A percentile compares a stretch with the other conserved stretches of the same genome.
Conservation (phyloP, 2,888 invertebrate species). For the Oxyscelio sp. region DNA sequence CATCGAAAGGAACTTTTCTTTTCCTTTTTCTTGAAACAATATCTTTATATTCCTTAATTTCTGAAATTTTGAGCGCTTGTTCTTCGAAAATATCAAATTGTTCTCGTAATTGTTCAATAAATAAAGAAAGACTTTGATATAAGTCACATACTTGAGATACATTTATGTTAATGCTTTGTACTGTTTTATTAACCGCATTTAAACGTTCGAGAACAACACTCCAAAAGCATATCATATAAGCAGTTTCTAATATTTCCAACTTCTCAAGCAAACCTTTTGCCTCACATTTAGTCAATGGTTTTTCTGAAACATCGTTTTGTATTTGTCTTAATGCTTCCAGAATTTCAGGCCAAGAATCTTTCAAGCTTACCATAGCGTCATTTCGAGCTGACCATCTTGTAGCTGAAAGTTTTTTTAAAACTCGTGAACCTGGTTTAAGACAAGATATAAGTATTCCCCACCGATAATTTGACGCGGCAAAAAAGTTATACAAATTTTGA, state of each 20-base stretch:
- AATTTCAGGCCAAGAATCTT: conserved; percentile 19
- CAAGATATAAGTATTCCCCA: conserved; percentile 37
- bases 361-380: conserved; percentile 22
- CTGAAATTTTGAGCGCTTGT: conserved; percentile 14
- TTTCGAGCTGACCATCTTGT: conserved; percentile 52
- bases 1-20: conserved; percentile 27
- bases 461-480: conserved; percentile 67
- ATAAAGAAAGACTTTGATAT: conserved; percentile 1
- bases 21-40: conserved; percentile 11
- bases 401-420: conserved; percentile 44
- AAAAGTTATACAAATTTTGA: conserved; percentile 77
- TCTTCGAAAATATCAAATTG: conserved; percentile 33
- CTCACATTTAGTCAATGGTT: conserved; percentile 33
- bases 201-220: conserved; percentile 39
- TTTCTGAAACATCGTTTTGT: conserved; percentile 15
- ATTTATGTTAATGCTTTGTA: conserved; percentile 28
- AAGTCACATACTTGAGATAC: conserved; percentile 6
- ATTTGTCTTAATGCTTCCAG: conserved; percentile 23
- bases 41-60: conserved; percentile 14
- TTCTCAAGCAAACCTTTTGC: conserved; percentile 17
- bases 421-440: background rate
- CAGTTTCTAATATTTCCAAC: conserved; percentile 44
- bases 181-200: conserved; percentile 46
- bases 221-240: conserved; percentile 53
- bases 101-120: background rate